Evolutionary conservation across 2,888 invertebrate species (phyloP), one percentile per base, ranked within the genome.

Genomic region (Epicampocera succincta): DNA sequence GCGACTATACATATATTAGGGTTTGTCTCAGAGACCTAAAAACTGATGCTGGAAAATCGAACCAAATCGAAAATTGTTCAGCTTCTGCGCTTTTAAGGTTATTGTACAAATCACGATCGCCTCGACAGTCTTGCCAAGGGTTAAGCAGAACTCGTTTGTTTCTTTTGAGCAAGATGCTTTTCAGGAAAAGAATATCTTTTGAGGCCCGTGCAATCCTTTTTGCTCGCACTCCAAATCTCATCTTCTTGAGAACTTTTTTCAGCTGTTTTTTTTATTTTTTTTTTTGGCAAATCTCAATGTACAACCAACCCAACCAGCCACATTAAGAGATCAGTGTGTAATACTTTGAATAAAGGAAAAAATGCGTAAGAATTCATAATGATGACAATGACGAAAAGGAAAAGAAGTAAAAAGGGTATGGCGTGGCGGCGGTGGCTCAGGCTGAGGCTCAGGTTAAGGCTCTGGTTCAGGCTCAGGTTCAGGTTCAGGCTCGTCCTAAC

Each of bases 301-400:
- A 78, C 65, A 66, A 42, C 71, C 33, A 50, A 33, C 33, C 72
- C 65, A 66, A 42, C 71, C 33, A 50, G 42, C 33, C 72, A 80
- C 80, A 76, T 76, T 80, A 80, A 80, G 72, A 76, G 66, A 80
- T 76, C 76, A 76, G 21, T 38, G 15, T 76, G 61, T 71, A 68
- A 44, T 61, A 69, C 33, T 33, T 33, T 33, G 33, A 72, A 58
- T 15, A 71, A 38, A 61, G 3, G 17, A 68, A 80, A 72, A 77
- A 69, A 73, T 77, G 77, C 78, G 63, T 74, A 78, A 82, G 78
- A 78, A 78, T 78, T 82, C 78, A 78, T 82, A 82, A 78, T 78
- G 78, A 74, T 40, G 81, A 77, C 54, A 63, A 73, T 58, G 75
- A 60, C 44, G 75, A 65, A 60, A 72, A 54, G 15, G 63, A 13